These are phyloP conservation scores for Molanna angustata DNA, from an alignment of 2,888 invertebrate species.

Conservation along the genomic window DNA sequence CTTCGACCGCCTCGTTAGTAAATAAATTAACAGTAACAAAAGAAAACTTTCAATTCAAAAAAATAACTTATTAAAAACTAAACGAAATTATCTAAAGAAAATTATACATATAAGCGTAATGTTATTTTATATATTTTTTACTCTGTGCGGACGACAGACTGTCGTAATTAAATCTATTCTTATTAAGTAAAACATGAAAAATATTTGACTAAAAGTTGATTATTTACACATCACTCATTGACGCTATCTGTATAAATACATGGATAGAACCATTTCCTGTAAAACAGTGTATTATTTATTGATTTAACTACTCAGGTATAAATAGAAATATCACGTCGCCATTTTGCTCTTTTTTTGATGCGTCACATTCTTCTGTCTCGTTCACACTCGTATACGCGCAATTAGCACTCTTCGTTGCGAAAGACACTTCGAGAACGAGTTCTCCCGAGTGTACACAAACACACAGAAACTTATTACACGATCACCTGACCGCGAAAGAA, in stretches of 20 bases:
- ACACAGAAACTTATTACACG: constrained; percentile 17
- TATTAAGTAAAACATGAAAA: constrained; percentile 21
- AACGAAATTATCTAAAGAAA: constrained; percentile 17
- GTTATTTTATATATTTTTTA: constrained; percentile 23
- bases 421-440: constrained; percentile 22
- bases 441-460: constrained; percentile 26
- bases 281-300: constrained; percentile 24
- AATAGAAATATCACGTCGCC: constrained; percentile 29
- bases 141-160: constrained; percentile 22
- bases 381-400: constrained; percentile 24
- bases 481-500: constrained; percentile 28
- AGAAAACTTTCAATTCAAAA: constrained; percentile 13
- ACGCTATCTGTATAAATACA: constrained; percentile 5
- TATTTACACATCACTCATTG: constrained; percentile 22
- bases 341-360: constrained; percentile 26
- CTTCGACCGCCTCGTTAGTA: constrained; percentile 11
- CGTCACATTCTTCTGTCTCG: constrained; percentile 23
- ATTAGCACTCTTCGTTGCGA: constrained; percentile 26
- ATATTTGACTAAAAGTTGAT: constrained; percentile 26
- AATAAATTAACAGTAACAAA: constrained; percentile 16
- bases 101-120: constrained; percentile 27
- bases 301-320: constrained; percentile 30
- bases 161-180: constrained; percentile 21
- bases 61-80: constrained; percentile 25
- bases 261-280: constrained; percentile 26